phyloP scores from a whole-genome alignment of 2,797 vertebrate species.

The Sparidentex hasta region DNA sequence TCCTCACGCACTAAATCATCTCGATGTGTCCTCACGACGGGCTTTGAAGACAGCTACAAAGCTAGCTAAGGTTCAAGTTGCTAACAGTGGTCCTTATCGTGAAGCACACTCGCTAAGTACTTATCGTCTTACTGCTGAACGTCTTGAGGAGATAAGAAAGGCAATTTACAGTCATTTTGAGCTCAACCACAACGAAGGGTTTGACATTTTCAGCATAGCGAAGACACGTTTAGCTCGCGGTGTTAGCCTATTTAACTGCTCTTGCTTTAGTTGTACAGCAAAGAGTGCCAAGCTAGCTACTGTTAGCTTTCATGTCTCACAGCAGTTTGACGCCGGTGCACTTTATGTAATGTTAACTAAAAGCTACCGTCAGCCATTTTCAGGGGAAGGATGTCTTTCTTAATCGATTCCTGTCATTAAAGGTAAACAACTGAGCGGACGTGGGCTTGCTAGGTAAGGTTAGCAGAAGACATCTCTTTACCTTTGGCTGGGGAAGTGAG shows the following conservation, averaged over 20 bases:
- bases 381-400: accelerated
- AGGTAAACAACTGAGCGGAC: accelerated
- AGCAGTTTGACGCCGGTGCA: constrained; percentile 29
- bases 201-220: neutral
- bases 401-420: no score
- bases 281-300: constrained; percentile 47
- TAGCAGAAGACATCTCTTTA: constrained; percentile 71
- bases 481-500: constrained; percentile 77
- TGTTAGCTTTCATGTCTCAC: constrained; percentile 58
- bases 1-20: neutral
- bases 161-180: neutral
- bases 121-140: constrained; percentile 55
- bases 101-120: constrained; percentile 35
- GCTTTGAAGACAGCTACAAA: constrained; percentile 2
- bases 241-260: constrained; percentile 1
- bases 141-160: constrained; percentile 47
- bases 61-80: constrained; percentile 23
- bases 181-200: no score
- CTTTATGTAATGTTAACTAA: constrained; percentile 10
- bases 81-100: constrained; percentile 72
- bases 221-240: neutral
- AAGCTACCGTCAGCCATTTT: neutral
- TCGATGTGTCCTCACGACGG: neutral
- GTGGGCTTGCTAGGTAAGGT: neutral
- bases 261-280: constrained; percentile 10